Conservation (phyloP, 1,140 invertebrate species). For the Drosophila tani region DNA sequence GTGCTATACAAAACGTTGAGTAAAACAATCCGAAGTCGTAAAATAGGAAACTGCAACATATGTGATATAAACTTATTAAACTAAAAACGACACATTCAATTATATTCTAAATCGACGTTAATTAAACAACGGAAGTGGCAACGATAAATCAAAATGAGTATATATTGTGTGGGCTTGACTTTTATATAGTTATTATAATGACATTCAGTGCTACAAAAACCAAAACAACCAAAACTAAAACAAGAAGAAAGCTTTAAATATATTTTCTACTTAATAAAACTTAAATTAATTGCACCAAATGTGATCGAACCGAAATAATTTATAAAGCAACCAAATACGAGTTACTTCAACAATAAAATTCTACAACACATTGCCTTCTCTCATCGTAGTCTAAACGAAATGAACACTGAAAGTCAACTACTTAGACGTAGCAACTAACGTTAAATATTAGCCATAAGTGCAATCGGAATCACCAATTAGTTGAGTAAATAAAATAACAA, state of each 20-base stretch:
- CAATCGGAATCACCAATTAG: slow-evolving; percentile 15
- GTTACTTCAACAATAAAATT: slow-evolving; percentile 65
- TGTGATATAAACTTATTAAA: slow-evolving; percentile 72
- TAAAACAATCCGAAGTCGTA: slow-evolving; percentile 19
- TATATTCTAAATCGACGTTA: slow-evolving; percentile 57
- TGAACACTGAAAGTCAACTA: slow-evolving; percentile 40
- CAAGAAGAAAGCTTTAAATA: slow-evolving; percentile 75
- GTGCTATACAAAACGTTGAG: slow-evolving; percentile 14
- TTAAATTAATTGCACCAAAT: slow-evolving; percentile 72
- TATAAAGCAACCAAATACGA: slow-evolving; percentile 41
- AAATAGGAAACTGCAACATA: slow-evolving; percentile 62
- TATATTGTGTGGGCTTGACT: slow-evolving; percentile 28
- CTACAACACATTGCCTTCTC: slow-evolving; percentile 79
- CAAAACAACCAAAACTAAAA: slow-evolving; percentile 26
- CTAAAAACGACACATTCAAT: slow-evolving; percentile 38
- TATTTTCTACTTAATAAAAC: slow-evolving; percentile 70
- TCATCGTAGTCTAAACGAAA: slow-evolving; percentile 62
- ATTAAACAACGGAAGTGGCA: slow-evolving; percentile 36
- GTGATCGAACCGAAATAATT: slow-evolving; percentile 65
- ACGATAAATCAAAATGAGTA: slow-evolving; percentile 51
- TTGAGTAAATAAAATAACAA: slow-evolving; percentile 2
- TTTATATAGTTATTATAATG: slow-evolving; percentile 44
- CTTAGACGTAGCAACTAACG: slow-evolving; percentile 37
- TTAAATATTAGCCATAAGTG: slow-evolving; percentile 36
- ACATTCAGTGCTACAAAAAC: slow-evolving; percentile 41